Base-by-base conservation (phyloP, 2,797 vertebrate genomes). In the Orientallactaga sibirica region DNA sequence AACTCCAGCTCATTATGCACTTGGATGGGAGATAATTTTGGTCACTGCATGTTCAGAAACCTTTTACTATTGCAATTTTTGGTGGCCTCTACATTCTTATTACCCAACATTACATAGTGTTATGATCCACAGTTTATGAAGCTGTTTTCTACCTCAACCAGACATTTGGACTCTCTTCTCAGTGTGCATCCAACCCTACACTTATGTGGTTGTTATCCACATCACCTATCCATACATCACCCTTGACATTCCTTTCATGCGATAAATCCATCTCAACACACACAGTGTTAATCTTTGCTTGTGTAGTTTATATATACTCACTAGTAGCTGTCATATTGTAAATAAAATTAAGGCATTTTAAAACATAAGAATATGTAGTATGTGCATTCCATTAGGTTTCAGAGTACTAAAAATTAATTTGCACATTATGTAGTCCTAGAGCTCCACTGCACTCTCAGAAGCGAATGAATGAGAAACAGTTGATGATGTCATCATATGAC, bases 111-210 rank as follows among this genome's bases (percentile, higher is more conserved):
- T 62, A 20, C 27, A 62, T 29, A 2, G 37, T 37, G 15, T 20
- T 86, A 41, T 55, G 37, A 62, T 15, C 2, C 27, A 86, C 10
- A 86, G 27, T 74, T 74, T 2, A 86, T 29, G n/a, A 61, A 27
- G 5, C 9, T 10, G 7, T 12, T 24, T 20, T 16, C 58, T 48
- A 9, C 16, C n/a, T 62, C n/a, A 4, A 20, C 7, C 48, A 29
- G 75, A n/a, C 0, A 0, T 1, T 16, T 11, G 2, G 9, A 22
- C 80, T 75, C 37, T 37, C 10, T 3, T 25, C 7, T 62, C 2
- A 0, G 24, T 11, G 27, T 33, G 33, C 81, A 55, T 48, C 5
- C 27, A 66, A 83, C 68, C 2, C 16, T 41, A 48, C 8, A 2
- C 5, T 91, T 16, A 10, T 0, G 27, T 24, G 43, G 10, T 4